phyloP scores from a whole-genome alignment of 2,888 invertebrate genomes.

The Caenorhabditis sp. region DNA sequence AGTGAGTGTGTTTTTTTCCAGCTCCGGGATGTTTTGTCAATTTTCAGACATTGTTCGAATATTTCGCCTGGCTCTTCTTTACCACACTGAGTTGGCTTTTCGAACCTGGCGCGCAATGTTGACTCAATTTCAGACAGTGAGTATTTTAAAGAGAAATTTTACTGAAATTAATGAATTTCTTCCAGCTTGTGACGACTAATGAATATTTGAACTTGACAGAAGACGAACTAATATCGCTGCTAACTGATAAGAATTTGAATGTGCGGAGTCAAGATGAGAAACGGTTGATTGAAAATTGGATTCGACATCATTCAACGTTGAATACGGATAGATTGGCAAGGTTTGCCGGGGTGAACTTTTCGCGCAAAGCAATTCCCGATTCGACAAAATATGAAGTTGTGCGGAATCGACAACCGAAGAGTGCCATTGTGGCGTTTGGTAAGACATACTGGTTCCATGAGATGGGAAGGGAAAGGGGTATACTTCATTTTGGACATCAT shows the following conservation, averaged over 20 bases:
- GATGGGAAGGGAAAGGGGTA: not conserved
- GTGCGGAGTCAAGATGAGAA: constrained; percentile 23
- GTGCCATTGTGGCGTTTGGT: constrained; percentile 28
- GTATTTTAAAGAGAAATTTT: too few relatives aligned
- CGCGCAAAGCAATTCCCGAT: constrained; percentile 17
- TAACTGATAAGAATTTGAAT: constrained; percentile 36
- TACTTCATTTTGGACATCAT: too few relatives aligned
- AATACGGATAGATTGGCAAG: constrained; percentile 13
- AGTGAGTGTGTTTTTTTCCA: constrained; percentile 17
- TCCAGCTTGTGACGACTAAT: constrained; percentile 25
- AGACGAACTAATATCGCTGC: constrained; percentile 23
- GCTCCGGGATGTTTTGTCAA: not conserved
- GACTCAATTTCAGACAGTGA: constrained; percentile 26
- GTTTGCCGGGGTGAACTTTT: constrained; percentile 23
- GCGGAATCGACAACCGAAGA: constrained; percentile 23
- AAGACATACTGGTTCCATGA: too few relatives aligned
- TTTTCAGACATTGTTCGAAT: constrained; percentile 28
- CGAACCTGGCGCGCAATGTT: constrained; percentile 32
- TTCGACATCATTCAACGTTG: constrained; percentile 20
- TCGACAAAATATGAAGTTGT: constrained; percentile 31
- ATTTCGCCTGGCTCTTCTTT: constrained; percentile 23
- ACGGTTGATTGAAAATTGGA: constrained; percentile 21
- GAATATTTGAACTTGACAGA: constrained; percentile 30
- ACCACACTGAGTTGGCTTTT: constrained; percentile 25
- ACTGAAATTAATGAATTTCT: not conserved